These are phyloP conservation scores for Onychorhynchus coronatus DNA, from an alignment of 2,113 vertebrate genomes.

Conservation along the genomic window DNA sequence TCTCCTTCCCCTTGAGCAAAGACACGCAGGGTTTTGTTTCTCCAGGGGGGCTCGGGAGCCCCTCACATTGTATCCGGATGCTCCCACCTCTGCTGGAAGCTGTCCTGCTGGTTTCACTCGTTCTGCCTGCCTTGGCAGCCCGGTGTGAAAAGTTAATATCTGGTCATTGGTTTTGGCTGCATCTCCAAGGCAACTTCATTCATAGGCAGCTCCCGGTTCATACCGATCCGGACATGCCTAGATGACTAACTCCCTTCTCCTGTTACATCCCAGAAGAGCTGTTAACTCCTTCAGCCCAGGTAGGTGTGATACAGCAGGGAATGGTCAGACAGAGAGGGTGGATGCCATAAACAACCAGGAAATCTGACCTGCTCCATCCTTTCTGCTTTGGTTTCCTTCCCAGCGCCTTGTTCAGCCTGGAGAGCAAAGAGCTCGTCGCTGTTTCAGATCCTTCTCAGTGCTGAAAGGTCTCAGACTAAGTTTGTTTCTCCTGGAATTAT, in stretches of 20 bases:
- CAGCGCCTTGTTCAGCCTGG: neutral
- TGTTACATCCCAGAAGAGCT: slow-evolving; percentile 21
- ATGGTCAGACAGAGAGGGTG: neutral
- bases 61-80: rapidly evolving
- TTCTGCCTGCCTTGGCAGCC: slow-evolving; percentile 42
- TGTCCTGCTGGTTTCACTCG: neutral
- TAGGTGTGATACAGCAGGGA: neutral
- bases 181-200: slow-evolving; percentile 63
- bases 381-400: neutral
- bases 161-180: slow-evolving; percentile 60
- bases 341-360: neutral
- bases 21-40: neutral
- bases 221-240: slow-evolving; percentile 46
- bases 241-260: slow-evolving; percentile 34
- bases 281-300: slow-evolving; percentile 45
- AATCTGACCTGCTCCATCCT: neutral
- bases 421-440: rapidly evolving
- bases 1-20: neutral
- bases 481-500: neutral
- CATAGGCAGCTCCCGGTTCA: neutral
- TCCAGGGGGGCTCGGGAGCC: rapidly evolving
- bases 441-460: neutral
- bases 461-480: neutral
- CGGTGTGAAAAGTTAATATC: slow-evolving; percentile 40
- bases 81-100: neutral